Evolutionary conservation across 2,113 vertebrate species (phyloP).

Genomic region (Athene cunicularia): DNA sequence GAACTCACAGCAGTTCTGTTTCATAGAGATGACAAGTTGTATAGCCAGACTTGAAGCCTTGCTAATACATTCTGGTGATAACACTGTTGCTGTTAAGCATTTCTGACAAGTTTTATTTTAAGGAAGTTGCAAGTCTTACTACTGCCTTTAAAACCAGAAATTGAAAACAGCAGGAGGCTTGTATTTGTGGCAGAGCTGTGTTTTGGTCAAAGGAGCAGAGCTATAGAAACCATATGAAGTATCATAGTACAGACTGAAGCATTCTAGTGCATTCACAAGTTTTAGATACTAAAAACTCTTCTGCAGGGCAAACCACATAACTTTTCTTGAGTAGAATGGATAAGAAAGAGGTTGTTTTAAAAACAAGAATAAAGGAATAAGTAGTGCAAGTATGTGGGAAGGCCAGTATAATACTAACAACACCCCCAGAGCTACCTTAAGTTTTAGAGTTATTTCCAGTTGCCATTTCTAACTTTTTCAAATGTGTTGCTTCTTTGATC

Average conservation of each 20-base stretch:
- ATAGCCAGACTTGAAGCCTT: background rate
- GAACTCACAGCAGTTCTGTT: background rate
- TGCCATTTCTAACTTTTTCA: background rate
- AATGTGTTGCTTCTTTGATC: background rate
- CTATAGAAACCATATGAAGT: background rate
- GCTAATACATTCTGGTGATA: background rate
- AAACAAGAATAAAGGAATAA: background rate
- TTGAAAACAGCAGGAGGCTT: background rate
- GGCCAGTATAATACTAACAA: background rate
- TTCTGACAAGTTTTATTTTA: background rate
- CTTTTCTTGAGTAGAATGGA: background rate
- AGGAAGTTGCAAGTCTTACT: background rate
- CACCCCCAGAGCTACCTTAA: background rate
- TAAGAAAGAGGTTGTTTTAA: background rate
- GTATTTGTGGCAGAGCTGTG: background rate
- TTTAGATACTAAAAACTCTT: background rate
- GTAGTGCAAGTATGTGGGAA: background rate
- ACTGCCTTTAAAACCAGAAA: background rate
- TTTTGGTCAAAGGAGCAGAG: background rate
- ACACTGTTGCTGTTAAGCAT: background rate
- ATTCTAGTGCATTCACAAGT: background rate
- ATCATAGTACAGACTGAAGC: background rate
- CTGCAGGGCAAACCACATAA: background rate
- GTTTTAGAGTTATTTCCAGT: background rate
- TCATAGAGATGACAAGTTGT: background rate